Evolutionary conservation across 2,888 invertebrate species (phyloP).

Genomic region (Thymelicus sylvestris): DNA sequence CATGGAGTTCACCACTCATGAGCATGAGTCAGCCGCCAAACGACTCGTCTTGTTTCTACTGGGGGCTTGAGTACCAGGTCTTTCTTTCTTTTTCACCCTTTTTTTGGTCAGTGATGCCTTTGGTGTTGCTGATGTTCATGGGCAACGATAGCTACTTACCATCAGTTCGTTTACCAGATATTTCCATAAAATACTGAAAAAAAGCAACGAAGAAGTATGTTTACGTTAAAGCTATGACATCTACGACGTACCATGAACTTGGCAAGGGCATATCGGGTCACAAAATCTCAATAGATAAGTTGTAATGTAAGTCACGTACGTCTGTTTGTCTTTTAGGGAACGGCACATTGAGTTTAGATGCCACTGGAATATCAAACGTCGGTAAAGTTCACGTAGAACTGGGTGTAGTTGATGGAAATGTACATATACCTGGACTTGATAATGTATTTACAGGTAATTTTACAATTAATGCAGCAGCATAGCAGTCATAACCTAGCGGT

Average conservation of each 20-base stretch:
- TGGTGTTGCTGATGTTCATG: too few species aligned
- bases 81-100: too few species aligned
- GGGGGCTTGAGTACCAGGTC: too few species aligned
- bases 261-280: constrained; percentile 2
- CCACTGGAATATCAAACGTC: constrained; percentile 70
- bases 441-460: constrained; percentile 63
- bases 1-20: too few species aligned
- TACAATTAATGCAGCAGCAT: too few species aligned
- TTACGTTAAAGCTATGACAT: neutral
- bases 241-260: neutral
- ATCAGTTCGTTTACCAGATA: too few species aligned
- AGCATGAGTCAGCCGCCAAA: too few species aligned
- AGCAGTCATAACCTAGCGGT: too few species aligned
- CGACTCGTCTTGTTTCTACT: too few species aligned
- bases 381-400: constrained; percentile 63
- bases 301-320: constrained; percentile 30
- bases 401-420: constrained; percentile 54
- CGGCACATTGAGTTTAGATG: constrained; percentile 60
- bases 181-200: neutral
- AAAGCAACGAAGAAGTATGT: neutral
- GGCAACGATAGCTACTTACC: too few species aligned
- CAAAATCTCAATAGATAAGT: constrained; percentile 23
- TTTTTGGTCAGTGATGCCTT: too few species aligned
- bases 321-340: constrained; percentile 54
- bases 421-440: constrained; percentile 62